Evolutionary conservation across 2,797 vertebrate genomes (phyloP), one percentile per base, ranked within the genome.

Genomic region (Periparus ater): DNA sequence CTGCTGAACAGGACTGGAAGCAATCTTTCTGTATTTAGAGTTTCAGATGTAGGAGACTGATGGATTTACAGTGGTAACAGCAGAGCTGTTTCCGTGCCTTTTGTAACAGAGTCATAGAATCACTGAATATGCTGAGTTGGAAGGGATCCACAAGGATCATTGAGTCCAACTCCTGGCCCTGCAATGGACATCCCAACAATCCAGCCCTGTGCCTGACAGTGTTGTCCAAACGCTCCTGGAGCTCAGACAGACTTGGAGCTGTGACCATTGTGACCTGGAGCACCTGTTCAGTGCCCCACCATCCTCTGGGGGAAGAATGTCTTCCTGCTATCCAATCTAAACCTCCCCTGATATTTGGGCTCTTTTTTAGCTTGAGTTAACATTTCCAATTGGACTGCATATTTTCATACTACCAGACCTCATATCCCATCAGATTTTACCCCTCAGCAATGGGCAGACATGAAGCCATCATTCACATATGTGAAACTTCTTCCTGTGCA

Each of bases 241-340:
- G 11, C 50, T 50, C 50, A 34, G 63, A 2, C 50, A 38, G 50
- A 20, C 32, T 51, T 57, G 36, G 20, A 44, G 17, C 25, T 22
- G 20, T 38, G 65, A 10, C 17, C 29, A 22, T 18, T 45, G 38
- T 11, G 38, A 38, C 50, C 42, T 44, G 55, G 32, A 38, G 18
- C 2, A 4, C 22, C 17, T 51, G 9, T 38, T 51, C 23, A 70
- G 36, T n/a, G 36, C 50, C 63, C 1, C 0, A 9, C 1, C 20
- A n/a, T 2, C 5, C 44, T 36, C 44, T 58, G 29, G 6, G 6
- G 18, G 8, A 76, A 77, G 30, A 58, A 9, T n/a, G 22, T 19
- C 5, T 38, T 45, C 15, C 29, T 77, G 29, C 53, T 38, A 26
- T 45, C 44, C 44, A 58, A 40, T 22, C 29, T 45, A 51, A 70